These are phyloP conservation scores for Podiceps cristatus DNA, from an alignment of 2,113 vertebrate genomes.

Conservation along the genomic window DNA sequence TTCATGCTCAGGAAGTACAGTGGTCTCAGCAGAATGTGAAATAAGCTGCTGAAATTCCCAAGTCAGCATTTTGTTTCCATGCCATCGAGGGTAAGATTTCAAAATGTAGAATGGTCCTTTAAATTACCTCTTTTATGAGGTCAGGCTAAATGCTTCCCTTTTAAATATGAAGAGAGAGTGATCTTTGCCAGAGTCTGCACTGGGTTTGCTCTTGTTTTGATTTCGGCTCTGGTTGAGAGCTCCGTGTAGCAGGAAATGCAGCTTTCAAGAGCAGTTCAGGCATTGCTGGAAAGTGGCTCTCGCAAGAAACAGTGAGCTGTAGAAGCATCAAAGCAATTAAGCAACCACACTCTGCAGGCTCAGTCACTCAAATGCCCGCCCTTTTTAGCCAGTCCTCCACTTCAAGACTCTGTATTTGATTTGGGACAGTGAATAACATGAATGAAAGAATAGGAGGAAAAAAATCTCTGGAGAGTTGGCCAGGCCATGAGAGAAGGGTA, in stretches of 20 bases:
- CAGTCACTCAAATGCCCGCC: not conserved
- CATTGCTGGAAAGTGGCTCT: not conserved
- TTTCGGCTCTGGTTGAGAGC: conserved; percentile 13
- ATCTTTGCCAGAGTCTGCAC: conserved; percentile 41
- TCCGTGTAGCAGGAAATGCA: conserved; percentile 12
- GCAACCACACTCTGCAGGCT: not conserved
- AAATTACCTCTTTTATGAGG: conserved; percentile 61
- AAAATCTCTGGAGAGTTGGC: not conserved
- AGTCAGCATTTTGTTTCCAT: conserved; percentile 28
- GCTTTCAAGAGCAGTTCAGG: conserved; percentile 1
- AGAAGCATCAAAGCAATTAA: not conserved
- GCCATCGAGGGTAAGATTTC: conserved; percentile 37
- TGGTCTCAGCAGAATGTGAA: not conserved
- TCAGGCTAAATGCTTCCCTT: conserved; percentile 53
- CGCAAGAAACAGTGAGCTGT: not conserved
- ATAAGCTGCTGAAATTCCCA: conserved; percentile 49
- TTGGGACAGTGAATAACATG: not conserved
- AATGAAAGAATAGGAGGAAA: not conserved
- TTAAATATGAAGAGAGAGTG: conserved; percentile 24
- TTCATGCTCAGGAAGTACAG: conserved; percentile 26
- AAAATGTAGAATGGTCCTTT: not conserved
- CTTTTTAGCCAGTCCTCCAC: not conserved
- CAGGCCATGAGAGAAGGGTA: not conserved
- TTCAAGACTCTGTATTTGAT: not conserved
- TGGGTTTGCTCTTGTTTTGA: conserved; percentile 29